phyloP scores from a whole-genome alignment of 2,888 invertebrate species.

The Drosophila meridiana region DNA sequence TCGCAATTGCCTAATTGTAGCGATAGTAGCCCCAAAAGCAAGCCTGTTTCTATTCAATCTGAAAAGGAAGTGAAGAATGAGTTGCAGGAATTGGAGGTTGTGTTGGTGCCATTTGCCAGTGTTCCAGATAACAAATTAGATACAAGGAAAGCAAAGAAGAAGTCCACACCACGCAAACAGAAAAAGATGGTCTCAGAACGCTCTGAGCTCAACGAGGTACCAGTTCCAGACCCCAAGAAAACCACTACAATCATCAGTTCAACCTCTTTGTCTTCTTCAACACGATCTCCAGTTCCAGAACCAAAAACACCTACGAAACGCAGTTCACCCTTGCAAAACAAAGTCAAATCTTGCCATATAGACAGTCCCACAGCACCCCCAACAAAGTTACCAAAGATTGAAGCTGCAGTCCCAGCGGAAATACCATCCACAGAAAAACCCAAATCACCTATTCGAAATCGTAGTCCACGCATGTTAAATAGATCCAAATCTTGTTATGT shows the following conservation, averaged over 20 bases:
- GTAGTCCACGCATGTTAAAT: neutral
- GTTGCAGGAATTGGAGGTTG: neutral
- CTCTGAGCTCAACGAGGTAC: neutral
- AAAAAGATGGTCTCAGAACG: constrained; percentile 1
- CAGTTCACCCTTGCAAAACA: neutral
- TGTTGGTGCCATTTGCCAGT: neutral
- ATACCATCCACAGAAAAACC: neutral
- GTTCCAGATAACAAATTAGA: neutral
- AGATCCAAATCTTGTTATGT: constrained; percentile 18
- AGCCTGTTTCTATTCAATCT: neutral
- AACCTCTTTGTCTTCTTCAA: neutral
- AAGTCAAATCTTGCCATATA: constrained; percentile 4
- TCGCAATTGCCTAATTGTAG: neutral
- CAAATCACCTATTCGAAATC: no score
- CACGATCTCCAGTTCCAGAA: neutral
- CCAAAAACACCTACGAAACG: neutral
- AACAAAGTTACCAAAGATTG: neutral
- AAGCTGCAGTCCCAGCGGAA: neutral
- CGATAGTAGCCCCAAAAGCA: neutral
- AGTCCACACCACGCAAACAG: constrained; percentile 1
- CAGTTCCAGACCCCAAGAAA: neutral
- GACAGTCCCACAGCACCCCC: neutral
- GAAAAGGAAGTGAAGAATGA: neutral
- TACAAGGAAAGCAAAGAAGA: neutral
- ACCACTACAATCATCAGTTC: neutral